phyloP scores from a whole-genome alignment of 2,888 invertebrate genomes.

The Callyntrura guangdongensis region DNA sequence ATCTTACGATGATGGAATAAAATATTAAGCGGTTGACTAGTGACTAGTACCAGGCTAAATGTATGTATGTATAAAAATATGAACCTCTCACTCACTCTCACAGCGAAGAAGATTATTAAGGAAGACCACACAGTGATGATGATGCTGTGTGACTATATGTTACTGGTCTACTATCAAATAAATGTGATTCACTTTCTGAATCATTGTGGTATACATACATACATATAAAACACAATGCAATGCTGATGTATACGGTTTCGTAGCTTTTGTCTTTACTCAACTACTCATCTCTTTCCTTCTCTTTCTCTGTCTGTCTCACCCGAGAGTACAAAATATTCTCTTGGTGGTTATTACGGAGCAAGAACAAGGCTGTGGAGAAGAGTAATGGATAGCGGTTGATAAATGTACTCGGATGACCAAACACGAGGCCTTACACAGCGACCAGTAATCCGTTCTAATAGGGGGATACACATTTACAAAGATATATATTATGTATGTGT shows the following conservation, averaged over 20 bases:
- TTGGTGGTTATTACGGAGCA: not conserved
- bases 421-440: slow-evolving; percentile 36
- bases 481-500: not conserved
- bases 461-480: not conserved
- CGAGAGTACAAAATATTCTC: not conserved
- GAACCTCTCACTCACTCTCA: not conserved
- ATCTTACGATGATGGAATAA: slow-evolving; percentile 26
- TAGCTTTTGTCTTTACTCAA: not conserved
- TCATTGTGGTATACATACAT: too few species aligned
- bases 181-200: too few species aligned
- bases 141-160: not conserved
- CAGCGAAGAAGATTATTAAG: not conserved
- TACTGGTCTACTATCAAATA: not conserved
- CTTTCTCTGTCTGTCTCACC: not conserved
- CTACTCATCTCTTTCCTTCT: not conserved
- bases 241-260: not conserved
- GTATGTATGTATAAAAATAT: not conserved
- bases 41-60: not conserved
- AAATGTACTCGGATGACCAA: slow-evolving; percentile 63
- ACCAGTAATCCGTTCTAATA: slow-evolving; percentile 62
- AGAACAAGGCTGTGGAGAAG: slow-evolving; percentile 44
- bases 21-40: not conserved
- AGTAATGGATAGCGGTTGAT: slow-evolving; percentile 58
- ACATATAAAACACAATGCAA: not conserved
- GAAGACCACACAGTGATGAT: slow-evolving; percentile 10